A percentile compares a stretch with the other conserved stretches of the same genome.
Conservation (phyloP, 2,888 invertebrate genomes). For the Cataglyphis rosenhaueri region DNA sequence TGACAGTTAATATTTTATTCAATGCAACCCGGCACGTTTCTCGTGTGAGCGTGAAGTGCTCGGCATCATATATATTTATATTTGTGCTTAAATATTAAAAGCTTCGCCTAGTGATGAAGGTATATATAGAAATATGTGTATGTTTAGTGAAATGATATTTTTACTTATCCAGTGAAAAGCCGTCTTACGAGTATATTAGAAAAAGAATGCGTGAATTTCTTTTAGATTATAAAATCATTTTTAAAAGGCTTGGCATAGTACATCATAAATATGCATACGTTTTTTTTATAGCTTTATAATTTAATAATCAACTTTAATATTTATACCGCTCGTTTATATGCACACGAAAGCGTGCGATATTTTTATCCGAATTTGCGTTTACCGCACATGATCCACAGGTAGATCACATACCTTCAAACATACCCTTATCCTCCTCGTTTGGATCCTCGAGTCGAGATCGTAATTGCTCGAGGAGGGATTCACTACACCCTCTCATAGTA, state of each 20-base stretch:
- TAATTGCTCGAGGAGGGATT: conserved; percentile 70
- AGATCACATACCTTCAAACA: conserved; percentile 45
- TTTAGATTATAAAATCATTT: conserved; percentile 2
- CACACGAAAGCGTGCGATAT: background rate
- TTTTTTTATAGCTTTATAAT: background rate
- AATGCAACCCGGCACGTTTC: background rate
- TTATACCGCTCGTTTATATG: background rate
- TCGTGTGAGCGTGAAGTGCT: conserved; percentile 19
- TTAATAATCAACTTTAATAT: conserved; percentile 10
- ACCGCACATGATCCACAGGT: background rate
- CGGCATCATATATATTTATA: conserved; percentile 19
- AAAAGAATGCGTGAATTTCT: background rate
- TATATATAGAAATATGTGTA: background rate
- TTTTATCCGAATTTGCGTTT: conserved; percentile 6
- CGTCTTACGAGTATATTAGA: background rate
- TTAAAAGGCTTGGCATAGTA: background rate
- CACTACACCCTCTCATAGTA: conserved; percentile 59
- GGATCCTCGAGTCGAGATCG: conserved; percentile 57
- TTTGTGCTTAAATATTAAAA: conserved; percentile 39
- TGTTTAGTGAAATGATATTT: conserved; percentile 25
- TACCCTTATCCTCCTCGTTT: conserved; percentile 28
- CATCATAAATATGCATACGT: background rate
- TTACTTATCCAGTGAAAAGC: background rate
- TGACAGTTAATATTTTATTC: conserved; percentile 54
- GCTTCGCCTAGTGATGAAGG: background rate